Percentiles rank a stretch among this genome's conserved stretches.
Conservation (phyloP, 2,113 vertebrate species). For the Cheilinus undulatus region DNA sequence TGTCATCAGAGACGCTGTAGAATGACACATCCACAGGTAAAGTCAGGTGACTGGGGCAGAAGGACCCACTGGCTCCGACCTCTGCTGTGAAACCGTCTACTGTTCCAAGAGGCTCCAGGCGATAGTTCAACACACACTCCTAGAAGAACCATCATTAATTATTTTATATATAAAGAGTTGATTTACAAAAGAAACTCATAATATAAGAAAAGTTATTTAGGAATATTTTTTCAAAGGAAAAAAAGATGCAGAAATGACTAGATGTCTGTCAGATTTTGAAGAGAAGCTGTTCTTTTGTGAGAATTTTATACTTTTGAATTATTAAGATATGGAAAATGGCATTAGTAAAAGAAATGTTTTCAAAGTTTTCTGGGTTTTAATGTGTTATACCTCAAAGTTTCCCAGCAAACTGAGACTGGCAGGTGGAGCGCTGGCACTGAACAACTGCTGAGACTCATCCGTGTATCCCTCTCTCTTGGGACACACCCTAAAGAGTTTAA, state of each 20-base stretch:
- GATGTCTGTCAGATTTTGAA: background rate
- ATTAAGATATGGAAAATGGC: background rate
- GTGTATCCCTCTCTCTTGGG: conserved; percentile 86
- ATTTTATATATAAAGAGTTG: background rate
- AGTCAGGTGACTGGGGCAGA: conserved; percentile 97
- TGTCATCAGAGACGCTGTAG: conserved; percentile 99
- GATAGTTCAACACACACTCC: conserved; percentile 98
- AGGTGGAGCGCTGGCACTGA: conserved; percentile 95
- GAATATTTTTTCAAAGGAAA: too few relatives aligned
- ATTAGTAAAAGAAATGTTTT: background rate
- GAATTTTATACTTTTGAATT: background rate
- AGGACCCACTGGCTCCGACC: conserved; percentile 96
- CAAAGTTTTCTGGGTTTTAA: background rate
- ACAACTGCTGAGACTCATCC: conserved; percentile 88
- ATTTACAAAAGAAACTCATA: too few relatives aligned
- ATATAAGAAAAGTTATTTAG: background rate
- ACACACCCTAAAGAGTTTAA: conserved; percentile 78
- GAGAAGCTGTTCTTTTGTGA: background rate
- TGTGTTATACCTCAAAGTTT: conserved; percentile 95
- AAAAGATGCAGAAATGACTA: too few relatives aligned
- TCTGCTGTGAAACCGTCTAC: conserved; percentile 96
- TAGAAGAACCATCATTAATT: conserved; percentile 58
- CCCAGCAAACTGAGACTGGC: conserved; percentile 97
- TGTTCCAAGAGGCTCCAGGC: conserved; percentile 91
- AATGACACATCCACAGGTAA: conserved; percentile 97